phyloP scores from a whole-genome alignment of 2,888 invertebrate species.

The Tridacna crocea region DNA sequence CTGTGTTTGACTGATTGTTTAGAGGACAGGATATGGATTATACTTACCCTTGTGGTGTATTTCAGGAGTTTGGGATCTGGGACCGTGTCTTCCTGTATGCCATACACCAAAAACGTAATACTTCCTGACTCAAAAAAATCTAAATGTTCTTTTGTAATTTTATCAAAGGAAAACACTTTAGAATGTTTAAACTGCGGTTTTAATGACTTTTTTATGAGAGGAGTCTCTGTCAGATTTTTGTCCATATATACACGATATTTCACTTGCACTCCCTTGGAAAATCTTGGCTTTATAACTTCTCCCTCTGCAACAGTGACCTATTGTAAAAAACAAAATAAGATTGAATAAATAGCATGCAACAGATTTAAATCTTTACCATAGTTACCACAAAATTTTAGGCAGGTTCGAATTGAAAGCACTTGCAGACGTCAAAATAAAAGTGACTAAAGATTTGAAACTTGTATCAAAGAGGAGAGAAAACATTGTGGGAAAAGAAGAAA shows the following conservation, averaged over 20 bases:
- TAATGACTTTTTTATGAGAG: slow-evolving; percentile 77
- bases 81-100: slow-evolving; percentile 81
- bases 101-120: slow-evolving; percentile 83
- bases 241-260: slow-evolving; percentile 80
- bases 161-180: slow-evolving; percentile 77
- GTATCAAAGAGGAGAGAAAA: background rate
- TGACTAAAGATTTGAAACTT: no score
- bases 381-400: no score
- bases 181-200: slow-evolving; percentile 81
- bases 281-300: slow-evolving; percentile 81
- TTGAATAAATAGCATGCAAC: background rate
- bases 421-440: no score
- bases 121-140: slow-evolving; percentile 82
- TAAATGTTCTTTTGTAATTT: slow-evolving; percentile 81
- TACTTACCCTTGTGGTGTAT: slow-evolving; percentile 81
- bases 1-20: no score
- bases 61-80: slow-evolving; percentile 80
- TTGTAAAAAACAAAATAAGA: slow-evolving; percentile 10
- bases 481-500: background rate
- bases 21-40: no score
- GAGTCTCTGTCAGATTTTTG: slow-evolving; percentile 76
- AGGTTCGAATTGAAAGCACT: no score
- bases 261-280: slow-evolving; percentile 80
- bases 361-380: no score
- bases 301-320: slow-evolving; percentile 79